Percentiles rank a stretch among this genome's conserved stretches.
phyloP scores from a whole-genome alignment of 2,797 vertebrate genomes.

The Manis crassicaudata region DNA sequence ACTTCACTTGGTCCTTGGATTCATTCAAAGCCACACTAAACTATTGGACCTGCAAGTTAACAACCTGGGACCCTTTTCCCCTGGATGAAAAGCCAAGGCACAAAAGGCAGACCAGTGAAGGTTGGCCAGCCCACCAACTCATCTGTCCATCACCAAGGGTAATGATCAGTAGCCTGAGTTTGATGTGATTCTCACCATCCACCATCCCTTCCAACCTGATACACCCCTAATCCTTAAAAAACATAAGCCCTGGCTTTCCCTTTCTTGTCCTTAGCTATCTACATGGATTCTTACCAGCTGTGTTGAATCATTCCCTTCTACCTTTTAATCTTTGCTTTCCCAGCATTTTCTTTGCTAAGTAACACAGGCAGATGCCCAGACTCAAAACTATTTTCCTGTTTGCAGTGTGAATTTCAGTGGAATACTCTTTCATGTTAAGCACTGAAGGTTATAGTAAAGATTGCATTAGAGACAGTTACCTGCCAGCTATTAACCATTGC shows the following conservation, averaged over 20 bases:
- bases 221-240: background rate
- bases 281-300: background rate
- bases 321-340: slow-evolving; percentile 61
- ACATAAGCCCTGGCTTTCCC: background rate
- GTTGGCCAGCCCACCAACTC: background rate
- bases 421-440: slow-evolving; percentile 16
- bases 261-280: slow-evolving; percentile 44
- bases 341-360: slow-evolving; percentile 51
- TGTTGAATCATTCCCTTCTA: slow-evolving; percentile 38
- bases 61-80: background rate
- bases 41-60: background rate
- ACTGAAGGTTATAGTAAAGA: slow-evolving; percentile 55
- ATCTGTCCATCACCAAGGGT: background rate
- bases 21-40: background rate
- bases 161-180: background rate
- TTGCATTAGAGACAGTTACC: slow-evolving; percentile 64
- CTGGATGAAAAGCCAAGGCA: background rate
- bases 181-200: background rate
- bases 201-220: background rate
- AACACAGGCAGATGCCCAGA: slow-evolving; percentile 43
- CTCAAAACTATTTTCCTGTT: slow-evolving; percentile 37
- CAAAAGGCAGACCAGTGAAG: background rate
- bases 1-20: background rate
- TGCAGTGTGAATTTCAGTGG: slow-evolving; percentile 45
- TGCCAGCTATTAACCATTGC: slow-evolving; percentile 58